Conservation (phyloP, 2,797 vertebrate species). For the Hemibagrus guttatus region DNA sequence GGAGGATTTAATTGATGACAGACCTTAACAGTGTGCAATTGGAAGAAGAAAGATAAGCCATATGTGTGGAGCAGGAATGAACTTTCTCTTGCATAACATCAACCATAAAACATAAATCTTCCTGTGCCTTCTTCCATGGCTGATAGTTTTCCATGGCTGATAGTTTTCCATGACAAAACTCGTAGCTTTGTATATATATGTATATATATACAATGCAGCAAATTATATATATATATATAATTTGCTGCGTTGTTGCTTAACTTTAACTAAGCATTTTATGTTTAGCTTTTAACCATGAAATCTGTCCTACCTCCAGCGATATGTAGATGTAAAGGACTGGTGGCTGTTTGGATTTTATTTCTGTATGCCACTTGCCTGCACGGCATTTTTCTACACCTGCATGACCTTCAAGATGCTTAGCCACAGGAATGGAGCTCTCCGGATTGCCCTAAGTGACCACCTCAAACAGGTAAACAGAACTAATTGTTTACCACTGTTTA, state of each 20-base stretch:
- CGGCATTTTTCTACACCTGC: slow-evolving; percentile 90
- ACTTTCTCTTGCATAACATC: neutral
- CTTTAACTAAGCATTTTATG: too few relatives aligned
- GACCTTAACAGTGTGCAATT: slow-evolving; percentile 65
- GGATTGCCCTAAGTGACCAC: slow-evolving; percentile 95
- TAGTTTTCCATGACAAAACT: too few relatives aligned
- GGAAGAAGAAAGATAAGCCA: slow-evolving; percentile 64
- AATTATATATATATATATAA: too few relatives aligned
- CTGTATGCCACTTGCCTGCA: slow-evolving; percentile 89
- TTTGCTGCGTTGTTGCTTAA: too few relatives aligned
- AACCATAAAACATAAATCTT: slow-evolving; percentile 20
- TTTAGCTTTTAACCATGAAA: neutral
- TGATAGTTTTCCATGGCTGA: too few relatives aligned
- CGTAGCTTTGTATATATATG: too few relatives aligned
- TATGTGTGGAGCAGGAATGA: slow-evolving; percentile 44
- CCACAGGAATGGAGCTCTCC: slow-evolving; percentile 89
- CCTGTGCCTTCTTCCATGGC: neutral
- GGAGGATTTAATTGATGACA: slow-evolving; percentile 72
- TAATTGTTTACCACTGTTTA: neutral
- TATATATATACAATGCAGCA: too few relatives aligned
- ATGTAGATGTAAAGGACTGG: slow-evolving; percentile 89
- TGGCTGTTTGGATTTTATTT: slow-evolving; percentile 98
- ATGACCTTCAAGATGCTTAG: slow-evolving; percentile 98
- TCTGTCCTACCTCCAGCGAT: slow-evolving; percentile 75
- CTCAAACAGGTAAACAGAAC: slow-evolving; percentile 88